These are phyloP conservation scores for Peromyscus eremicus DNA, from an alignment of 2,797 vertebrate genomes.

Conservation along the genomic window DNA sequence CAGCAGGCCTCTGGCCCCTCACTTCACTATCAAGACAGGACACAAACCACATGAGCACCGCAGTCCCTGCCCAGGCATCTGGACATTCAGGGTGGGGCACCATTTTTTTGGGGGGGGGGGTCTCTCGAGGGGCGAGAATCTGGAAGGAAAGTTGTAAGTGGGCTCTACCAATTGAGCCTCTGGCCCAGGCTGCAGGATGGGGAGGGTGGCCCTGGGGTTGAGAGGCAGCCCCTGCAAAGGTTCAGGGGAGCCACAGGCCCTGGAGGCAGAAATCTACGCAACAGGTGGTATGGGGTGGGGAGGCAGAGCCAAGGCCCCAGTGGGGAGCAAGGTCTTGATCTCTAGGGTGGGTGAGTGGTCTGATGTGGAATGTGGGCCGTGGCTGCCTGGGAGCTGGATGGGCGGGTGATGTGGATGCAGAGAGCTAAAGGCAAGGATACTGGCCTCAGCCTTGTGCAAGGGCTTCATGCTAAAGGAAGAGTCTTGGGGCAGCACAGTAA, in stretches of 20 bases:
- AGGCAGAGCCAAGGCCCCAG: not conserved
- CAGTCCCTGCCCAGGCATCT: not conserved
- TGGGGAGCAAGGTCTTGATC: fast-evolving
- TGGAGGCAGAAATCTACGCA: not conserved
- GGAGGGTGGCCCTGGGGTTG: too few relatives aligned
- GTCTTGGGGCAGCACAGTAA: not conserved
- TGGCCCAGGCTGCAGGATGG: not conserved
- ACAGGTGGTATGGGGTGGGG: fast-evolving
- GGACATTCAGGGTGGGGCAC: not conserved
- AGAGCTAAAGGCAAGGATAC: fast-evolving
- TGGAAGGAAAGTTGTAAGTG: not conserved
- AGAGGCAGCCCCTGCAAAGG: not conserved
- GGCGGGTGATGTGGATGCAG: not conserved
- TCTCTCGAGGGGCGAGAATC: not conserved
- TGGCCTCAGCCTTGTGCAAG: not conserved
- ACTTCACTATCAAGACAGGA: not conserved
- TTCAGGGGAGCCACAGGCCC: not conserved
- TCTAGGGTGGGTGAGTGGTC: fast-evolving
- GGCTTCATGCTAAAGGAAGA: too few relatives aligned
- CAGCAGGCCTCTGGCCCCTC: too few relatives aligned
- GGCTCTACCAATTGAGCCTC: not conserved
- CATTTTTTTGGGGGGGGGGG: not conserved
- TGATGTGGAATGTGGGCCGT: fast-evolving
- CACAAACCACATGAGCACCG: too few relatives aligned
- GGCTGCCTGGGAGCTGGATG: not conserved